phyloP scores from a whole-genome alignment of 2,797 vertebrate species.

The Peromyscus nudipes region DNA sequence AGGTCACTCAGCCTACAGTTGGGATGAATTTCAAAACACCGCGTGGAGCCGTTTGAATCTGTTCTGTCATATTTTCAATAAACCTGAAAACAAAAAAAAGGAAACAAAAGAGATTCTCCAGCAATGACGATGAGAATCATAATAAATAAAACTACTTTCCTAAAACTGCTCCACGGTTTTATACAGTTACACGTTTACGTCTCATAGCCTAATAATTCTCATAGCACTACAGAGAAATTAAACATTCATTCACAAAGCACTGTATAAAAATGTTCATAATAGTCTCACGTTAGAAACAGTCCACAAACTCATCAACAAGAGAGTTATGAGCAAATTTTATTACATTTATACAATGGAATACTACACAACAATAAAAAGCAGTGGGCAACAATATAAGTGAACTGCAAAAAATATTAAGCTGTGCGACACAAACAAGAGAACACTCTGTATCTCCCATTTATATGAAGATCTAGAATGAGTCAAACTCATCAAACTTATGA shows the following conservation, averaged over 20 bases:
- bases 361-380: conserved; percentile 4
- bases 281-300: neutral
- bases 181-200: conserved; percentile 14
- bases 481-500: conserved; percentile 43
- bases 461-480: conserved; percentile 35
- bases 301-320: conserved; percentile 14
- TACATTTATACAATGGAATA: neutral
- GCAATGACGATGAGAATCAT: neutral
- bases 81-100: no score
- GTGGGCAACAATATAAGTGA: neutral
- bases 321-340: neutral
- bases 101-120: neutral
- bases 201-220: neutral
- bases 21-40: no score
- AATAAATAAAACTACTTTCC: neutral
- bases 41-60: no score
- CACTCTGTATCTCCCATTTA: neutral
- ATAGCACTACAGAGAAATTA: conserved; percentile 31
- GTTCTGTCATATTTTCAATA: no score
- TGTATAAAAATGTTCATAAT: conserved; percentile 2
- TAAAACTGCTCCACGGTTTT: conserved; percentile 29
- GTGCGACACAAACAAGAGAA: conserved; percentile 7
- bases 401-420: conserved; percentile 24
- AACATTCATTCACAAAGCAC: neutral
- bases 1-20: no score